Percentiles rank a stretch among this genome's conserved stretches.
Conservation (phyloP, 1,140 invertebrate genomes). For the Ceratosolen fusciceps region DNA sequence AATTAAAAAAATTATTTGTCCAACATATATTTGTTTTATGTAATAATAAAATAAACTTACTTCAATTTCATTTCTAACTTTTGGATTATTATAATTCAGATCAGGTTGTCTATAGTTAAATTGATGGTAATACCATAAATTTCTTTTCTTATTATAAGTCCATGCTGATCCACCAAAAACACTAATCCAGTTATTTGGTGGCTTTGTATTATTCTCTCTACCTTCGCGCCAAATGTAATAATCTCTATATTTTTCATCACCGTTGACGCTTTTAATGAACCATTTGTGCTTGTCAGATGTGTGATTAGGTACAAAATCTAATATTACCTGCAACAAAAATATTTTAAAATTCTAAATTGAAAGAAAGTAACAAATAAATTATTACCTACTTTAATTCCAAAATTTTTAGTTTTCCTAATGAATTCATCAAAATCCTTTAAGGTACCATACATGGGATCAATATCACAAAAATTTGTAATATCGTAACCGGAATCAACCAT, state of each 20-base stretch:
- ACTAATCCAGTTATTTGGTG: conserved; percentile 77
- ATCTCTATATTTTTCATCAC: conserved; percentile 73
- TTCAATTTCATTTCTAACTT: conserved; percentile 72
- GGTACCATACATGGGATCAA: conserved; percentile 76
- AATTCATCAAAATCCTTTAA: conserved; percentile 76
- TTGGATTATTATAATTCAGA: conserved; percentile 76
- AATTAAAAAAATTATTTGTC: no score
- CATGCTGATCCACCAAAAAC: conserved; percentile 72
- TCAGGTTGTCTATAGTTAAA: conserved; percentile 74
- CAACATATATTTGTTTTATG: not conserved
- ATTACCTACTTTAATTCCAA: conserved; percentile 55
- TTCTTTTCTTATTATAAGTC: conserved; percentile 64
- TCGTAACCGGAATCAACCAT: conserved; percentile 79
- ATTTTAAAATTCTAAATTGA: no score
- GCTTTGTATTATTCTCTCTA: conserved; percentile 50
- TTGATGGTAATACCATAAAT: conserved; percentile 74
- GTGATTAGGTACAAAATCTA: conserved; percentile 86
- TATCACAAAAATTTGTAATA: conserved; percentile 75
- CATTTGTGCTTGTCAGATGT: conserved; percentile 79
- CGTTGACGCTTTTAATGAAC: conserved; percentile 76
- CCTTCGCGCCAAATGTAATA: conserved; percentile 79
- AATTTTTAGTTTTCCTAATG: conserved; percentile 60
- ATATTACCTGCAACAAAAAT: conserved; percentile 62
- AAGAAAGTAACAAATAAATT: no score
- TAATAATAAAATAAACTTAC: conserved; percentile 52